Evolutionary conservation across 2,113 vertebrate species (phyloP).

Genomic region (Argyrosomus japonicus): DNA sequence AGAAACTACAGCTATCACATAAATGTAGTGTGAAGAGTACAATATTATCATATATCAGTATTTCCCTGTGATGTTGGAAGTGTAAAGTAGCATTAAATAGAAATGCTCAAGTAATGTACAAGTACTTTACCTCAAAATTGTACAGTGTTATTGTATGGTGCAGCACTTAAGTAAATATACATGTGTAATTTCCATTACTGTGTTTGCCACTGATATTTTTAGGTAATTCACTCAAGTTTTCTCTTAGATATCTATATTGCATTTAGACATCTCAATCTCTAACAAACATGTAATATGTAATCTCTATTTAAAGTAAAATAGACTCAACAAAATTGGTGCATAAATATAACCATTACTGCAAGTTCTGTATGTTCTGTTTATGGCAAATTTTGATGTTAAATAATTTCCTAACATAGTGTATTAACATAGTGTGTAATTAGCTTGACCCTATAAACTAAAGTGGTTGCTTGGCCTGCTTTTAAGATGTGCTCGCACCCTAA

Average conservation of each 20-base stretch:
- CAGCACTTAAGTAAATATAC: neutral
- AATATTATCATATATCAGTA: too few relatives aligned
- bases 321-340: neutral
- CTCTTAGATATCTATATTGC: neutral
- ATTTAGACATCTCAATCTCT: neutral
- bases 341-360: neutral
- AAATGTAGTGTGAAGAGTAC: neutral
- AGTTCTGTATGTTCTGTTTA: neutral
- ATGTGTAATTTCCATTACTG: neutral
- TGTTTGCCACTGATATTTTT: neutral
- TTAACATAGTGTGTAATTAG: slow-evolving; percentile 24
- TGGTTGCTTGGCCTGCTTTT: slow-evolving; percentile 7
- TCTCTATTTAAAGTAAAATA: neutral
- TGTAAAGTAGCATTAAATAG: neutral
- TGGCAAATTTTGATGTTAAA: neutral
- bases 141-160: neutral
- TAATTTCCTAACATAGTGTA: neutral
- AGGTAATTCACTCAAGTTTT: neutral
- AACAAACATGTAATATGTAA: neutral
- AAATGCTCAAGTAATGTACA: neutral
- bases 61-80: neutral
- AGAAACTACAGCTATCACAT: neutral
- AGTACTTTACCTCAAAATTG: neutral
- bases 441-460: slow-evolving; percentile 3
- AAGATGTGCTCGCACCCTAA: slow-evolving; percentile 22